phyloP scores from a whole-genome alignment of 2,113 vertebrate genomes.

The Podarcis cretensis region DNA sequence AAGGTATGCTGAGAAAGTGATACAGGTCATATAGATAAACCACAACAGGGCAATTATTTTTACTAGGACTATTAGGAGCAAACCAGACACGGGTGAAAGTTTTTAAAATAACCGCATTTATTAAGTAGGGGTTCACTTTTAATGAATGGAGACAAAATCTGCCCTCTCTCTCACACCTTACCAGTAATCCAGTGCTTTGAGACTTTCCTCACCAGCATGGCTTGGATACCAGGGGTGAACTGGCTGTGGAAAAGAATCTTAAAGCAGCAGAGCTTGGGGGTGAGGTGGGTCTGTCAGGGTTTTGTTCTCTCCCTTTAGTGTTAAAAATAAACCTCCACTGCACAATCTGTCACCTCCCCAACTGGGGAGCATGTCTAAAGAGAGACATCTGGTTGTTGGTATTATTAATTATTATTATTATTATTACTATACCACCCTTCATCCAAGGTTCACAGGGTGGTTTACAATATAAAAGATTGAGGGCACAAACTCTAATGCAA shows the following conservation, averaged over 20 bases:
- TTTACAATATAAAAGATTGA: no score
- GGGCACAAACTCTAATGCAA: no score
- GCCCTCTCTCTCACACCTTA: no score
- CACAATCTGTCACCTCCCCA: neutral
- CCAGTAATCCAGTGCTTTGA: neutral
- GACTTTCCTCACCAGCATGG: neutral
- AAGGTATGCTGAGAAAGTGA: neutral
- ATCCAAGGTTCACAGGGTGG: no score
- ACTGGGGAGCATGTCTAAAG: neutral
- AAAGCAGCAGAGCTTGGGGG: neutral
- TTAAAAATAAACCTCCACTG: neutral
- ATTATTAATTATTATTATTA: no score
- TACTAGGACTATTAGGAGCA: neutral
- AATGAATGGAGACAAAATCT: no score
- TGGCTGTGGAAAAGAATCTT: neutral
- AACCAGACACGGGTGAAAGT: neutral
- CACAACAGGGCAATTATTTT: neutral
- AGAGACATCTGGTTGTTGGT: no score
- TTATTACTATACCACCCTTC: no score
- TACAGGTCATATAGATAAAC: neutral
- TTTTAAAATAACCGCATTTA: neutral
- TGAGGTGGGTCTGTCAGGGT: neutral
- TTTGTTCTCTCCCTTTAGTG: neutral
- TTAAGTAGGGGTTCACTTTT: neutral
- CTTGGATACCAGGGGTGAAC: neutral